A percentile compares a stretch with the other conserved stretches of the same genome.
Conservation (phyloP, 2,113 vertebrate genomes). For the Leptosomus discolor region DNA sequence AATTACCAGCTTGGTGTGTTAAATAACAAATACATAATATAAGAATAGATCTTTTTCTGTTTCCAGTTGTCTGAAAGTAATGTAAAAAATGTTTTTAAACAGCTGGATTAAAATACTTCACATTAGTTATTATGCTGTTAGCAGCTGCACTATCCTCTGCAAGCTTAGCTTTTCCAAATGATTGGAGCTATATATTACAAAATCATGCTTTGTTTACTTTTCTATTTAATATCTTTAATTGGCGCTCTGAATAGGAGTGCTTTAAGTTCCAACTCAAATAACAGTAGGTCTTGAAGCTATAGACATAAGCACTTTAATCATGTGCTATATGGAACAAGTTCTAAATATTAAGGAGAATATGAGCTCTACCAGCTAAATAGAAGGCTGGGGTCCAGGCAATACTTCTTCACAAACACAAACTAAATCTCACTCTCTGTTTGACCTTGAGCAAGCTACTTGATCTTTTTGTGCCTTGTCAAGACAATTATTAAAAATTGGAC, state of each 20-base stretch:
- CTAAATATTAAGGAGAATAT: neutral
- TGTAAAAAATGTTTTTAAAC: constrained; percentile 11
- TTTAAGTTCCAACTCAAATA: constrained; percentile 39
- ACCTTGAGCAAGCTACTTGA: constrained; percentile 28
- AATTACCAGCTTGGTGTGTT: neutral
- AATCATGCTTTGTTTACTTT: constrained; percentile 3
- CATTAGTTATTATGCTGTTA: neutral
- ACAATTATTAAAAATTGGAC: constrained; percentile 10
- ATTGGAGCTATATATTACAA: neutral
- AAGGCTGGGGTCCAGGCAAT: constrained; percentile 22
- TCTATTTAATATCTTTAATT: constrained; percentile 4
- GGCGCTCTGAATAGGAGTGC: neutral
- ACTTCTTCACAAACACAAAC: constrained; percentile 15
- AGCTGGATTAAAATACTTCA: neutral
- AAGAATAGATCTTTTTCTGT: neutral
- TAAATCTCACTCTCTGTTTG: constrained; percentile 40
- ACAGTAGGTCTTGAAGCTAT: neutral
- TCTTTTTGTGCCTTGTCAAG: constrained; percentile 38
- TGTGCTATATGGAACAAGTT: constrained; percentile 18
- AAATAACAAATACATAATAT: neutral
- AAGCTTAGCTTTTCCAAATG: neutral
- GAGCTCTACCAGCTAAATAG: neutral
- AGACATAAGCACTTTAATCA: neutral
- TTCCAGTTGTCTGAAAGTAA: neutral
- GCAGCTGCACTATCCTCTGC: neutral